Conservation (phyloP, 2,113 vertebrate species). For the Varanus komodoensis region DNA sequence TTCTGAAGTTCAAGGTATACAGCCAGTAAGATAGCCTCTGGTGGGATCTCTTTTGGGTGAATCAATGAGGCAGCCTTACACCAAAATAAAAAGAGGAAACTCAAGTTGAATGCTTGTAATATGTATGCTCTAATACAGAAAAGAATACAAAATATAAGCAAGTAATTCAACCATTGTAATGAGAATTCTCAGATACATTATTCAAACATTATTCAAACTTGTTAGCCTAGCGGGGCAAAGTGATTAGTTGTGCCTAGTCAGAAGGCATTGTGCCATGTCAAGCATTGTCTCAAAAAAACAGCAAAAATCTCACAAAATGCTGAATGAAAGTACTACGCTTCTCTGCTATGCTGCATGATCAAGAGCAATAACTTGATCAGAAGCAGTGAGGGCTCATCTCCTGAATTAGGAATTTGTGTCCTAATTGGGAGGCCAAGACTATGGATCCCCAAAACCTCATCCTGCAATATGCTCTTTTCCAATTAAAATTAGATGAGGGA, state of each 20-base stretch:
- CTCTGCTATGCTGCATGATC: background rate
- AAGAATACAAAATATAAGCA: background rate
- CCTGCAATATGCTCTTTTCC: background rate
- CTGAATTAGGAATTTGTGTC: background rate
- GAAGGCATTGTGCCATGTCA: background rate
- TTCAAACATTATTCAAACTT: background rate
- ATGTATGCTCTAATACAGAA: background rate
- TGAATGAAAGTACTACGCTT: background rate
- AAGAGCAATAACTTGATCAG: background rate
- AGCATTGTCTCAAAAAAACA: background rate
- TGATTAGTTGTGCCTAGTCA: background rate
- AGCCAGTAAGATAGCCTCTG: constrained; percentile 94
- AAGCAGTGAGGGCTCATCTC: background rate
- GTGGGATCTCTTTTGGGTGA: constrained; percentile 95
- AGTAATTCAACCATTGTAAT: too few species aligned
- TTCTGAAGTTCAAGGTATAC: constrained; percentile 98
- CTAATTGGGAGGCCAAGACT: background rate
- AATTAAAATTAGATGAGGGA: too few species aligned
- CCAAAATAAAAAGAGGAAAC: constrained; percentile 48
- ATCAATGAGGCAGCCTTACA: constrained; percentile 92
- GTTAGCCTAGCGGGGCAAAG: background rate
- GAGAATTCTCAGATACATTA: background rate
- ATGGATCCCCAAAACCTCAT: background rate
- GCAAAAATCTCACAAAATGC: background rate
- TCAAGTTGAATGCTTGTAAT: constrained; percentile 13